phyloP scores from a whole-genome alignment of 2,888 invertebrate genomes.

The Nymphalis polychloros region DNA sequence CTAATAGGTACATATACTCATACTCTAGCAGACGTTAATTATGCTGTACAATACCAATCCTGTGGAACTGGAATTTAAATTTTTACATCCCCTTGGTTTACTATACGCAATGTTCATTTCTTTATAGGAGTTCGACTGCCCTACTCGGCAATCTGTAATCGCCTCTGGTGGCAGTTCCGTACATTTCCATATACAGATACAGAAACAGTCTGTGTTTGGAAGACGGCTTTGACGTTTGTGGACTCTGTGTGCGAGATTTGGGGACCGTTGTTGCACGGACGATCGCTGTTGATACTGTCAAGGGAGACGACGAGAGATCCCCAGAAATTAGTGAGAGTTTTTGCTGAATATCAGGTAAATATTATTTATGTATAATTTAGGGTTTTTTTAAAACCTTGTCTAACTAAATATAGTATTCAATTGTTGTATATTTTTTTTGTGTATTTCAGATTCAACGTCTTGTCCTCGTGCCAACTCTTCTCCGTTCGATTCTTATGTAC shows the following conservation, averaged over 20 bases:
- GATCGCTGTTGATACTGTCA: conserved; percentile 87
- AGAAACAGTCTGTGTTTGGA: conserved; percentile 90
- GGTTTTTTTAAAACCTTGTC: background rate
- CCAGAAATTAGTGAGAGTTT: conserved; percentile 84
- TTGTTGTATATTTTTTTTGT: conserved; percentile 1
- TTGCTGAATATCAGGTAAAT: conserved; percentile 86
- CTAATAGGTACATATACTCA: no score
- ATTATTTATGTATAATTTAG: background rate
- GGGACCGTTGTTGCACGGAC: conserved; percentile 89
- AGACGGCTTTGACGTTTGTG: conserved; percentile 95
- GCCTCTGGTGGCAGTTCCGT: conserved; percentile 94
- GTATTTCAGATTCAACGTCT: conserved; percentile 86
- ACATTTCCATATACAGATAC: conserved; percentile 86
- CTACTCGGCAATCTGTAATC: conserved; percentile 89
- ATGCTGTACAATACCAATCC: no score
- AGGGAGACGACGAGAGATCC: conserved; percentile 89
- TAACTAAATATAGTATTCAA: background rate
- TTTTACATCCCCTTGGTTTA: no score
- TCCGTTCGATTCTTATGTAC: conserved; percentile 89
- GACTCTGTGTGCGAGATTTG: conserved; percentile 95
- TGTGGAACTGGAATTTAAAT: no score
- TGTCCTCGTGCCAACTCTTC: conserved; percentile 91
- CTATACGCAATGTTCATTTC: no score
- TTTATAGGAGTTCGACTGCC: conserved; percentile 88
- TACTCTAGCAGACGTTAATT: no score